Percentiles rank a stretch among this genome's conserved stretches.
phyloP scores from a whole-genome alignment of 2,797 vertebrate species.

The Florisuga fusca region DNA sequence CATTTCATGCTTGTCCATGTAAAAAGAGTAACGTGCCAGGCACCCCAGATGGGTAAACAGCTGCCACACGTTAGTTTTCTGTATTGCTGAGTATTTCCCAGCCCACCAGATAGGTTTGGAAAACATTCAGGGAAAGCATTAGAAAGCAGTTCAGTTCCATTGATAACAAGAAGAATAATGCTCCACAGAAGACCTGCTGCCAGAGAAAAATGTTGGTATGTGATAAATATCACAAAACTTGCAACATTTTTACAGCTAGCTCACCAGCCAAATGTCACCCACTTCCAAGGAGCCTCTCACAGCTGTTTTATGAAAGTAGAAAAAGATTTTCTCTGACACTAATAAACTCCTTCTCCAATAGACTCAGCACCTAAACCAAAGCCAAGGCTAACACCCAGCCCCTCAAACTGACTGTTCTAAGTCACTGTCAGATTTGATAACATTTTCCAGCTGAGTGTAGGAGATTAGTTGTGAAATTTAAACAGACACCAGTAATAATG shows the following conservation, averaged over 20 bases:
- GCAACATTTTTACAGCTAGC: background rate
- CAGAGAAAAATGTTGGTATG: background rate
- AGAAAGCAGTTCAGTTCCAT: constrained; percentile 39
- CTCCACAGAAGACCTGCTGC: background rate
- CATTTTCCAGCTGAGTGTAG: background rate
- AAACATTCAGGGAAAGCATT: background rate
- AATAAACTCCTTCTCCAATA: background rate
- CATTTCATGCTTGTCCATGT: background rate
- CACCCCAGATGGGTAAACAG: constrained; percentile 23
- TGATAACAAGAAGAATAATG: constrained; percentile 12
- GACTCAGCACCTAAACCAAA: background rate
- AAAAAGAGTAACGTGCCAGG: background rate
- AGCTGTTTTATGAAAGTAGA: background rate
- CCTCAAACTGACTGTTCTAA: background rate
- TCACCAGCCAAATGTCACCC: background rate
- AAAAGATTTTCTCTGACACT: background rate
- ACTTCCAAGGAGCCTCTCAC: background rate
- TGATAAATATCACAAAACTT: constrained; percentile 20
- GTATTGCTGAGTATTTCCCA: background rate
- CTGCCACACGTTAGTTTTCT: background rate
- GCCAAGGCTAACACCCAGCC: background rate
- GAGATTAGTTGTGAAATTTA: background rate
- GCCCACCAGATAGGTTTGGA: background rate
- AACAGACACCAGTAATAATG: background rate
- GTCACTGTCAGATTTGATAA: background rate